phyloP scores from a whole-genome alignment of 2,797 vertebrate genomes.

The Tangara arthus region DNA sequence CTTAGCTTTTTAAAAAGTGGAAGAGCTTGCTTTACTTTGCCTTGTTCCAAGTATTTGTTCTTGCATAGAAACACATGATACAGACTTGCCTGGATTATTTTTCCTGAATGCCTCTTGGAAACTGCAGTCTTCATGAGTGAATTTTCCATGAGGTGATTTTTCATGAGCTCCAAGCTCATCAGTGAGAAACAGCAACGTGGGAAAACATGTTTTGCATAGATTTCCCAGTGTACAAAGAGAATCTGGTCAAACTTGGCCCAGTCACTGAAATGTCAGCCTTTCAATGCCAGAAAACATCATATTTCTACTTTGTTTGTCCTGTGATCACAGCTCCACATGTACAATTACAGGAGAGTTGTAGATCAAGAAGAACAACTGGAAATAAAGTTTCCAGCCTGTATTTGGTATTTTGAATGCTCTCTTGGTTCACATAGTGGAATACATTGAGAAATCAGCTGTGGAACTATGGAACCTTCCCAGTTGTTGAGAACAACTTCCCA shows the following conservation, averaged over 20 bases:
- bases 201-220: background rate
- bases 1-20: background rate
- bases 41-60: background rate
- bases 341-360: background rate
- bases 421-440: background rate
- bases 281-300: background rate
- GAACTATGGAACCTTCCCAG: background rate
- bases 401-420: background rate
- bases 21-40: background rate
- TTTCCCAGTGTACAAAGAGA: background rate
- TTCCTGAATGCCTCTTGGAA: background rate
- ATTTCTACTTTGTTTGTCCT: background rate
- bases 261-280: background rate
- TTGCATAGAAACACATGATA: background rate
- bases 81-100: background rate
- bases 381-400: background rate
- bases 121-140: background rate
- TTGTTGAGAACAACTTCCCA: background rate
- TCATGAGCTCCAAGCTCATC: background rate
- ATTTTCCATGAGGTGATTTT: background rate
- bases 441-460: background rate
- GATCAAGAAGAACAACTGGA: background rate
- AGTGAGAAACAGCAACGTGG: background rate
- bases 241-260: background rate
- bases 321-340: background rate